Base-by-base conservation (phyloP, 2,113 vertebrate species). In the Leptobrachium ailaonicum region DNA sequence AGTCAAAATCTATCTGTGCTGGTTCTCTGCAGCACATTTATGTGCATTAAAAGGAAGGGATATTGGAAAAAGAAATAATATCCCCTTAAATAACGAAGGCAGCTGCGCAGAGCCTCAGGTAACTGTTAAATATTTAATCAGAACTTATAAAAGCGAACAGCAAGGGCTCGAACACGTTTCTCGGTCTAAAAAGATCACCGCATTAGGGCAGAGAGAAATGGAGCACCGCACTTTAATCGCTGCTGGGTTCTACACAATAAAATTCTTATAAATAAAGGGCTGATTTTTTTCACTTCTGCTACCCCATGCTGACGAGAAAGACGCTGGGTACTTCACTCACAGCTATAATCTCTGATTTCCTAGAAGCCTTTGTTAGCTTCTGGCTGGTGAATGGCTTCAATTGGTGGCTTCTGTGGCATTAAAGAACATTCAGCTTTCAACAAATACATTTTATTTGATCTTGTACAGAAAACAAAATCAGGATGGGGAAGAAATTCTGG, bases 41-140 rank as follows among this genome's bases (percentile, higher is more conserved):
- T 50, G 47, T 4, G 4, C 56, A 60, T 12, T 60, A 60, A 60
- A 14, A 12, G 13, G 11, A 1, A 14, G 1, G 56, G 13, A 12
- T 60, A 12, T 60, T 60, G 6, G 13, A 50, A 60, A 10, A 2
- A 12, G 11, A 60, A 11, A 60, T 60, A 60, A 4, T 60, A 60
- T 60, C 9, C 62, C n/a, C 40, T 13, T 56, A 71, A 78, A 78
- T 78, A 78, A 71, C 60, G 68, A 47, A 71, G 62, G 71, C 56
- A 41, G 67, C 42, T 60, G 40, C 60, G 13, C 62, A 64, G 62
- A 78, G 76, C 67, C 68, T 47, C 76, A 63, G 76, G 76, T 71
- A 45, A 67, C 67, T 78, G 76, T 78, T 78, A 78, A 78, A 78
- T 78, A 78, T 78, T 78, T 78, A 78, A 78, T 78, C 56, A 78